Base-by-base conservation (phyloP, 2,888 invertebrate genomes). In the Luffia ferchaultella region DNA sequence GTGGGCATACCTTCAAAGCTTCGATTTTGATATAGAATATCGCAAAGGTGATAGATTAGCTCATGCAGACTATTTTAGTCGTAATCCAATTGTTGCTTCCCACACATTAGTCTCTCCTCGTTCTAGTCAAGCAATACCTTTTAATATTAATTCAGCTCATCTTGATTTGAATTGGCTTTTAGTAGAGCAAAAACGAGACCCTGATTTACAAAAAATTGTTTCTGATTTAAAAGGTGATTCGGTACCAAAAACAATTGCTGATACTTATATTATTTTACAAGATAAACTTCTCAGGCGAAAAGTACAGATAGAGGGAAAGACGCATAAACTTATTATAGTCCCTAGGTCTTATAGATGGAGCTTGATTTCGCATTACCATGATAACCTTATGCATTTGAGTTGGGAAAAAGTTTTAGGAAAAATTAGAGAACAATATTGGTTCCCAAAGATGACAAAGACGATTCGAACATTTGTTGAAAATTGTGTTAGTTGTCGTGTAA, bases 401-500 rank as follows among this genome's bases (percentile, higher is more conserved):
- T 52, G 50, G 45, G 58, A 60, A 1, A 60, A 60, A 20, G 60
- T 60, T 0, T 16, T 50, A 2, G 55, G 5, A 7, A 30, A 12
- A 30, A 7, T 30, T 7, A 3, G 30, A 30, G 30, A 30, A 30
- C 30, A 56, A 20, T 59, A 59, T 2, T 57, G 52, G 55, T 57
- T 57, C 20, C 42, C 41, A 1, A 16, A 41, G 1, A 54, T 54
- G 53, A n/a, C 45, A 1, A 43, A 43, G 1, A 54, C 47, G n/a
- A 54, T 57, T 1, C 43, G 46, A 47, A 30, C 3, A 30, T 30
- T n/a, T 51, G 50, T 44, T 42, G 43, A 17, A 45, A 50, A 42
- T 48, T 55, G 52, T 9, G 40, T 55, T 1, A 55, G 52, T 2
- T 63, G 63, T 20, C 58, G 50, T 44, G 46, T 61, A 0, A 47